Conservation (phyloP, 2,888 invertebrate species). For the Kryphioiulus occultus region DNA sequence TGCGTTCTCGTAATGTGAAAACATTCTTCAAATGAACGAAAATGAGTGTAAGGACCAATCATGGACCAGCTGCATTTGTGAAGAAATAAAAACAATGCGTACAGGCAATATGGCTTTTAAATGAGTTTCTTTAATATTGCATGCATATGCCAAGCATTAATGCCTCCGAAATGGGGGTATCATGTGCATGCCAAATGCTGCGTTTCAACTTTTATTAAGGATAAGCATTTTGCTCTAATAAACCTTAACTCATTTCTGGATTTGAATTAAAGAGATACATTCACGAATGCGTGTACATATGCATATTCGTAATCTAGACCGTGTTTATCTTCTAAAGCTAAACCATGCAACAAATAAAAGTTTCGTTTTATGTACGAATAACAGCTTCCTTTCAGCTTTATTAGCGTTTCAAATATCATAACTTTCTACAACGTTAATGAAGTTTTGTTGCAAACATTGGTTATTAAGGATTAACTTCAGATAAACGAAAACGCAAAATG, state of each 20-base stretch:
- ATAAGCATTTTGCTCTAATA: slow-evolving; percentile 23
- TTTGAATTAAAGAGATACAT: slow-evolving; percentile 23
- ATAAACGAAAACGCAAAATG: slow-evolving; percentile 8
- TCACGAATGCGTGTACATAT: background rate
- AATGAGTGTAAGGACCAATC: slow-evolving; percentile 23
- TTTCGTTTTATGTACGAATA: background rate
- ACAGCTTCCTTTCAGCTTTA: background rate
- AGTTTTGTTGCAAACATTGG: slow-evolving; percentile 9
- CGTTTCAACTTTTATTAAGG: slow-evolving; percentile 23
- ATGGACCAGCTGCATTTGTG: background rate
- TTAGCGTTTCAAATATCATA: slow-evolving; percentile 1
- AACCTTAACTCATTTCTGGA: slow-evolving; percentile 23
- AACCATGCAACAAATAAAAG: background rate
- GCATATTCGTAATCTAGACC: background rate
- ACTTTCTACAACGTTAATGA: background rate
- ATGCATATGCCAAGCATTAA: background rate
- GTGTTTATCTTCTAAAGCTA: background rate
- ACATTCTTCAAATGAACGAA: slow-evolving; percentile 17
- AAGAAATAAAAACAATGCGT: slow-evolving; percentile 17
- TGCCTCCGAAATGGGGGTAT: background rate
- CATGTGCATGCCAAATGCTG: background rate
- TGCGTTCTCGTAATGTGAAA: background rate
- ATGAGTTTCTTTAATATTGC: slow-evolving; percentile 23
- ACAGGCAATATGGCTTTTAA: background rate
- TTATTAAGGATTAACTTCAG: slow-evolving; percentile 1